A percentile compares a stretch with the other conserved stretches of the same genome.
Conservation (phyloP, 2,888 invertebrate species). For the Andrena bicolor region DNA sequence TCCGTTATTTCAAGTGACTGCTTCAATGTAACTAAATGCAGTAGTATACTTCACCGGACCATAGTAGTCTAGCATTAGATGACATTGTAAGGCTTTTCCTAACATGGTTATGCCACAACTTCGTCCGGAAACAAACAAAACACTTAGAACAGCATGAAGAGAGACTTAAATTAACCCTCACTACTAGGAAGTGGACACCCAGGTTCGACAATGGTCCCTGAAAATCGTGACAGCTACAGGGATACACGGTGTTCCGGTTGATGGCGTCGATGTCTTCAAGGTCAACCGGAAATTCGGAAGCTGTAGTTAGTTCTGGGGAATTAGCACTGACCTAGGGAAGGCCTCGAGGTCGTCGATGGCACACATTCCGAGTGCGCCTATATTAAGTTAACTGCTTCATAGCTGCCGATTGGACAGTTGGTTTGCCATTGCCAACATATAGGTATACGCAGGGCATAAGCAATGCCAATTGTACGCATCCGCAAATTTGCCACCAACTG, state of each 20-base stretch:
- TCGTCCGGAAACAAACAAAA: too few relatives aligned
- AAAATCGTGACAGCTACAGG: too few relatives aligned
- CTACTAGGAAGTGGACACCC: background rate
- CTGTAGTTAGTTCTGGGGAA: constrained; percentile 68
- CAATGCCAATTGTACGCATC: constrained; percentile 84
- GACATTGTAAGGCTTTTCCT: too few relatives aligned
- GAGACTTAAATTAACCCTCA: background rate
- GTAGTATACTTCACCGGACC: too few relatives aligned
- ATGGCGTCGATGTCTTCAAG: constrained; percentile 55
- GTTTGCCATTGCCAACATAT: constrained; percentile 65
- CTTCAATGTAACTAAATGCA: background rate
- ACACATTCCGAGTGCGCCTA: constrained; percentile 79
- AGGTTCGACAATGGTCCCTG: background rate
- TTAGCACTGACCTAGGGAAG: constrained; percentile 83
- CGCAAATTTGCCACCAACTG: constrained; percentile 84
- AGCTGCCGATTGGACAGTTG: constrained; percentile 78
- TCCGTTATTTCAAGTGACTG: background rate
- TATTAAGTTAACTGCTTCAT: constrained; percentile 82
- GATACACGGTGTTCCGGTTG: background rate
- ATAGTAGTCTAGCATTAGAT: too few relatives aligned
- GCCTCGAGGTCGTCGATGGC: constrained; percentile 82
- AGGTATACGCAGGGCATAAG: constrained; percentile 73
- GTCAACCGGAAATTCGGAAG: constrained; percentile 73
- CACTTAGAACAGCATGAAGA: background rate
- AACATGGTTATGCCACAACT: too few relatives aligned